Evolutionary conservation across 53 echinoderm and acorn worm species (phyloP), one percentile per base, ranked within the genome.

Genomic region (Luidia sarsii): DNA sequence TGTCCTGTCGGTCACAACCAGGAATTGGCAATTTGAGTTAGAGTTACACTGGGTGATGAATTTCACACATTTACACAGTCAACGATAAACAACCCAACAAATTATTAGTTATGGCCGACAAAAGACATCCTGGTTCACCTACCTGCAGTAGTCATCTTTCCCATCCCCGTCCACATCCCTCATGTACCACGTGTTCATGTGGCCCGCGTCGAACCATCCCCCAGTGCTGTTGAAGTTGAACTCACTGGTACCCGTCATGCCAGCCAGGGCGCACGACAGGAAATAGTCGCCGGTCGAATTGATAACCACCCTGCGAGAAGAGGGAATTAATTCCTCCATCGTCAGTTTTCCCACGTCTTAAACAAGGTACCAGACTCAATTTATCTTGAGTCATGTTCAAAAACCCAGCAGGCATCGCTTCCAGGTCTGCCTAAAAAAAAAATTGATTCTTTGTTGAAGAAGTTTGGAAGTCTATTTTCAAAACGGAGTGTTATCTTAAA

Each of bases 121-220:
- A 25, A 25, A 63, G 18, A 8, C 7, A 5, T 23, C 5, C 7
- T 15, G 27, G 5, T 23, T 5, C 7, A 59, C 70, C n/a, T 77
- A 95, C 95, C 95, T 89, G 77, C 95, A 95, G 64, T 89, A 95
- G 69, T 95, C 95, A 75, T 95, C 95, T 39, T 87, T 72, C 14
- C 95, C 91, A 50, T 95, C 95, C 30, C 68, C 75, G 75, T 95
- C 65, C 56, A 89, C 91, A 46, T 94, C 94, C 61, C 35, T 82
- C 89, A 94, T 90, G 55, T 94, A 94, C 94, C 91, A 94, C 38
- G 91, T 89, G 66, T 92, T 54, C 64, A 73, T 38, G 61, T 83
- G 75, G 36, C 95, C 95, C 8, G 87, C 68, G 16, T 89, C 92
- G 56, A 95, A 95, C 79, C 89, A 89, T 14, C 84, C 57, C 57